phyloP scores from a whole-genome alignment of 2,797 vertebrate genomes.

The Pterois miles region DNA sequence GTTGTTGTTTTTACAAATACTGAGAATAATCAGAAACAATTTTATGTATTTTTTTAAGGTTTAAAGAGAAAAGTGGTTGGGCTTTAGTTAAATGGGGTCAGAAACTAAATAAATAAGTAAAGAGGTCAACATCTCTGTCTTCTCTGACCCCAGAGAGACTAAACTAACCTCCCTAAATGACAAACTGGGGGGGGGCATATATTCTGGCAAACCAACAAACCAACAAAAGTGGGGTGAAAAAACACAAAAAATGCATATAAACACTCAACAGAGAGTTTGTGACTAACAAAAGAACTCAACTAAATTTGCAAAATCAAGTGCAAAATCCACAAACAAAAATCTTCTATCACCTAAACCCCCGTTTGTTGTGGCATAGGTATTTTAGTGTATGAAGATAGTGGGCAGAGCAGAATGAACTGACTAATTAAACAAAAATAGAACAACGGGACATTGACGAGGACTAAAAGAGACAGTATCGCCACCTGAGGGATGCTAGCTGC shows the following conservation, averaged over 20 bases:
- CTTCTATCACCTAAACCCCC: accelerated
- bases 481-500: no score
- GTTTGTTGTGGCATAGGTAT: no score
- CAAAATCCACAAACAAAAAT: neutral
- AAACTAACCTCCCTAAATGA: neutral
- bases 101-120: neutral
- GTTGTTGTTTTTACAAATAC: no score
- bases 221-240: neutral
- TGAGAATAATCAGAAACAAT: no score
- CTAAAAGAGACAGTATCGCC: no score
- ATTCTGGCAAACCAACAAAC: neutral
- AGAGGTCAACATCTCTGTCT: neutral
- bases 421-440: no score
- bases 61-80: neutral
- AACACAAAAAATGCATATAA: neutral
- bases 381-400: no score
- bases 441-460: no score
- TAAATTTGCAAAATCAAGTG: neutral
- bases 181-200: neutral
- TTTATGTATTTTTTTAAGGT: no score
- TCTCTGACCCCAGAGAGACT: neutral
- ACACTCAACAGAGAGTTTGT: neutral
- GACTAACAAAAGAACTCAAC: neutral
- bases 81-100: neutral
- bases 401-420: no score